Conservation (phyloP, 1,140 invertebrate species). For the Drosophila sproati region DNA sequence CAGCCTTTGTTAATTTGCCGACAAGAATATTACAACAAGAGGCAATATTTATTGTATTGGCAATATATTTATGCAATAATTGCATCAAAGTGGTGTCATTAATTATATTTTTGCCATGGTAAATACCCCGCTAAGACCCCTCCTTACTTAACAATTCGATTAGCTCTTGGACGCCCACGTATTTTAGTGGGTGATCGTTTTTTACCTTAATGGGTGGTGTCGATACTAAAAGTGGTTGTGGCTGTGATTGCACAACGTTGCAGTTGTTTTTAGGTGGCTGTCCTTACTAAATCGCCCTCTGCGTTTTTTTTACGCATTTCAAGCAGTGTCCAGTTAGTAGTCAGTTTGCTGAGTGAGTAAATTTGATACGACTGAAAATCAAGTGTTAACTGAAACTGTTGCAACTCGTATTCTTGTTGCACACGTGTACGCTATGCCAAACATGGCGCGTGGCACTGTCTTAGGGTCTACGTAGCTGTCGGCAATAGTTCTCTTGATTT, state of each 20-base stretch:
- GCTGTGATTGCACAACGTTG: slow-evolving; percentile 47
- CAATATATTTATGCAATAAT: slow-evolving; percentile 82
- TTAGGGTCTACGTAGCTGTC: neutral
- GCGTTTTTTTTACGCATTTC: slow-evolving; percentile 50
- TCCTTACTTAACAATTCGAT: slow-evolving; percentile 1
- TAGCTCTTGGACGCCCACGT: slow-evolving; percentile 28
- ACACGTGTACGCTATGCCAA: slow-evolving; percentile 1
- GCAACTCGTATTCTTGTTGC: neutral
- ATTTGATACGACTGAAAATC: neutral
- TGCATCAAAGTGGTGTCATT: slow-evolving; percentile 77
- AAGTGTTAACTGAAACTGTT: slow-evolving; percentile 2
- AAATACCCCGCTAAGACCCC: neutral
- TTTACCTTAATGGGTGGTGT: slow-evolving; percentile 52
- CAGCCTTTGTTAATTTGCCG: slow-evolving; percentile 73
- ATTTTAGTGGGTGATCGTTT: neutral
- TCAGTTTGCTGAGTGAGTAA: slow-evolving; percentile 23
- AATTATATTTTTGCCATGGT: slow-evolving; percentile 71
- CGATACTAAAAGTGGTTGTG: slow-evolving; percentile 10
- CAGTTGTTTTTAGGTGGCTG: slow-evolving; percentile 7
- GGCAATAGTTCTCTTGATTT: slow-evolving; percentile 2
- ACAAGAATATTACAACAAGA: slow-evolving; percentile 46
- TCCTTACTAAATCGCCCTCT: slow-evolving; percentile 34
- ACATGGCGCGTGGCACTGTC: neutral
- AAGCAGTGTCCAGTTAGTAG: neutral
- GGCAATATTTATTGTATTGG: slow-evolving; percentile 72